Percentiles rank a stretch among this genome's conserved stretches.
These are phyloP conservation scores for Acrobasis consociella DNA, from an alignment of 2,888 invertebrate species.

Conservation along the genomic window DNA sequence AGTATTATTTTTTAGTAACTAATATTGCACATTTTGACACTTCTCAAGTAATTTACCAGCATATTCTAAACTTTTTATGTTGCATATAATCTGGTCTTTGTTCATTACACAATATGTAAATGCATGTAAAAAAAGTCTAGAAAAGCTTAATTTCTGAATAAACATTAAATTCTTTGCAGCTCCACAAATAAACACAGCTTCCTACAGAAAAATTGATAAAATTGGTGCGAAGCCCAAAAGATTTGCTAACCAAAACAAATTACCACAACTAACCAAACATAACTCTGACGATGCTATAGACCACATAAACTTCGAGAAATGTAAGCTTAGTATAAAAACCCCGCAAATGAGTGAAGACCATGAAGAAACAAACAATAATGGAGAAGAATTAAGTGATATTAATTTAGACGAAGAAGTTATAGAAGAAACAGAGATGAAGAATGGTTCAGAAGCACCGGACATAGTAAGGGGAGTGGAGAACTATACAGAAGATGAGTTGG, in stretches of 20 bases:
- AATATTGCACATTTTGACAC: too few species aligned
- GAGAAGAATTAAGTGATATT: slow-evolving; percentile 23
- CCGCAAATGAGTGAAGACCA: slow-evolving; percentile 34
- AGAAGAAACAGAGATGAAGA: slow-evolving; percentile 39
- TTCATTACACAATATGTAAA: too few species aligned
- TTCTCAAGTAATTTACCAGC: too few species aligned
- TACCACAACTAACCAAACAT: slow-evolving; percentile 47
- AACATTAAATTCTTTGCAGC: slow-evolving; percentile 36
- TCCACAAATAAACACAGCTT: slow-evolving; percentile 37
- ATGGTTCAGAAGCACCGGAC: slow-evolving; percentile 53
- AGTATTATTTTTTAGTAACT: too few species aligned
- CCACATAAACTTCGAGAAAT: slow-evolving; percentile 64
- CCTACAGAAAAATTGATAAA: slow-evolving; percentile 50
- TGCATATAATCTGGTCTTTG: too few species aligned
- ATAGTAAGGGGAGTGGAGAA: slow-evolving; percentile 60
- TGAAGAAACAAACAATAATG: slow-evolving; percentile 31
- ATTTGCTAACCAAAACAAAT: slow-evolving; percentile 44
- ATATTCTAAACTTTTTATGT: too few species aligned
- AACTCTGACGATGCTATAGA: slow-evolving; percentile 63
- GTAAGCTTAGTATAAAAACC: slow-evolving; percentile 63
- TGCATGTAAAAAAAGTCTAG: too few species aligned
- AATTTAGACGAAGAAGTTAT: slow-evolving; percentile 27
- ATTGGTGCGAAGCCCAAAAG: slow-evolving; percentile 49
- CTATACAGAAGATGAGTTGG: slow-evolving; percentile 64
- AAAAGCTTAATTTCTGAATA: neutral